Evolutionary conservation across 2,888 invertebrate species (phyloP).

Genomic region (Homarus gammarus): DNA sequence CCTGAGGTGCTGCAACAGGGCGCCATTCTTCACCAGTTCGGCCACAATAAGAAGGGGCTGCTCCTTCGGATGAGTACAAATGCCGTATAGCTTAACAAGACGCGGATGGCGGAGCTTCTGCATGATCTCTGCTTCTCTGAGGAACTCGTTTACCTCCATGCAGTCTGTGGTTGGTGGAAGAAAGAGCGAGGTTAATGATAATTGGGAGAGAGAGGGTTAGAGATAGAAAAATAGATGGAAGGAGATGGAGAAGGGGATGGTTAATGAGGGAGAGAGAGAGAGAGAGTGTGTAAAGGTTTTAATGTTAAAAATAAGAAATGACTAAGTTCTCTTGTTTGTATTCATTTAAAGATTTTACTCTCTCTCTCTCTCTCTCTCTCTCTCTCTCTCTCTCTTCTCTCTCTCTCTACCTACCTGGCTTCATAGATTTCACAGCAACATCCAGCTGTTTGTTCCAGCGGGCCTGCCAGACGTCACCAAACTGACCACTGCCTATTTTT

Average conservation of each 20-base stretch:
- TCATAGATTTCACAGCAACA: conserved; percentile 19
- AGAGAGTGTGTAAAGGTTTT: neutral
- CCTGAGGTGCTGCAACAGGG: conserved; percentile 24
- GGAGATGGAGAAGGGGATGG: no score
- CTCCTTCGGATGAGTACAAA: neutral
- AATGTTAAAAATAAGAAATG: no score
- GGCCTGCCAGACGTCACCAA: neutral
- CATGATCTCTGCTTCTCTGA: conserved; percentile 22
- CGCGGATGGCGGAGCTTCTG: conserved; percentile 17
- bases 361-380: conserved; percentile 49
- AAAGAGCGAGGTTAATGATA: neutral
- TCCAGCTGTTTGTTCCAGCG: conserved; percentile 9
- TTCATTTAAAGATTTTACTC: neutral
- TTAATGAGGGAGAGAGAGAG: neutral
- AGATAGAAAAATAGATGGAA: neutral
- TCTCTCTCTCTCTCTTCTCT: conserved; percentile 48
- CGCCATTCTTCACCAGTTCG: conserved; percentile 8
- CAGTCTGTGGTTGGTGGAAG: conserved; percentile 10
- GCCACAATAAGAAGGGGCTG: conserved; percentile 8
- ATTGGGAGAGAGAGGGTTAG: no score
- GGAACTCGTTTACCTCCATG: conserved; percentile 21
- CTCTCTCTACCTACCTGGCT: conserved; percentile 29
- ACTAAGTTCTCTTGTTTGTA: neutral
- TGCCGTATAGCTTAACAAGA: conserved; percentile 34
- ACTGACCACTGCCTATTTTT: neutral